phyloP scores from a whole-genome alignment of 2,113 vertebrate genomes.

The Garra rufa region DNA sequence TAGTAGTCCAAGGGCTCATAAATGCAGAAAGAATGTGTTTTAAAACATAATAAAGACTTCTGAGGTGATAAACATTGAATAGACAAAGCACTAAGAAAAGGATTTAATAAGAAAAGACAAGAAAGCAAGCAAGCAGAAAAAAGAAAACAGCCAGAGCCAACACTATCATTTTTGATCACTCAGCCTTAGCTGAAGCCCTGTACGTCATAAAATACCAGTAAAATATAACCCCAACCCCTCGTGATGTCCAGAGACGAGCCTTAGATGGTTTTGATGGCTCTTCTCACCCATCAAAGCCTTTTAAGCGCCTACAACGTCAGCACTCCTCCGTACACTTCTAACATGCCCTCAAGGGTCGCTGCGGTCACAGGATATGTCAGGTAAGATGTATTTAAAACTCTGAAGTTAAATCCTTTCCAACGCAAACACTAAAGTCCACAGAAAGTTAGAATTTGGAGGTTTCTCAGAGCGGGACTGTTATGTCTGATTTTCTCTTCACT shows the following conservation, averaged over 20 bases:
- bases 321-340: conserved; percentile 44
- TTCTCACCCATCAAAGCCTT: conserved; percentile 30
- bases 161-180: conserved; percentile 8
- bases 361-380: conserved; percentile 59
- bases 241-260: conserved; percentile 61
- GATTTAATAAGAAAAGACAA: conserved; percentile 2
- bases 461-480: conserved; percentile 21
- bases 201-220: conserved; percentile 50
- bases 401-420: conserved; percentile 31
- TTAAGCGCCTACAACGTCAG: conserved; percentile 43
- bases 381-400: conserved; percentile 49
- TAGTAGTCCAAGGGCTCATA: conserved; percentile 13
- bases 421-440: conserved; percentile 41
- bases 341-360: conserved; percentile 55
- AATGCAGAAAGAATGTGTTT: neutral
- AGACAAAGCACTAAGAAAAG: neutral
- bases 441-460: conserved; percentile 9
- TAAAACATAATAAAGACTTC: neutral
- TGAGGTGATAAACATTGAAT: neutral
- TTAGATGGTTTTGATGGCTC: conserved; percentile 37
- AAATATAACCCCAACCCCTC: conserved; percentile 51
- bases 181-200: conserved; percentile 1
- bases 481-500: conserved; percentile 32
- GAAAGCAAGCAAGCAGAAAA: conserved; percentile 5
- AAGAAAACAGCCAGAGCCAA: neutral